Base-by-base conservation (phyloP, 2,113 vertebrate genomes). In the Entomyzon cyanotis region DNA sequence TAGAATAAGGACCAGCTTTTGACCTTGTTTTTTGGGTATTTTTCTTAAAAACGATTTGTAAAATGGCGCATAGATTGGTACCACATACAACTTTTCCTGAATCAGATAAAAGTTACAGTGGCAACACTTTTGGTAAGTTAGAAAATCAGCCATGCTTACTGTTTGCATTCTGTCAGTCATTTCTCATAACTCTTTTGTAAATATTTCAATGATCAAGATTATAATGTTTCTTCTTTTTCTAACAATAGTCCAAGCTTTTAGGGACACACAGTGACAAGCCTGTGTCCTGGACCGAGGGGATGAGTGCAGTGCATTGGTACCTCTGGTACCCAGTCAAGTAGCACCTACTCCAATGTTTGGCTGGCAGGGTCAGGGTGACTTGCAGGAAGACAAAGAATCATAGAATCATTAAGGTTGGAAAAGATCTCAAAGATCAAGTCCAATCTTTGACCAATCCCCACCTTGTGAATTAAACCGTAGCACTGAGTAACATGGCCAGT, bases 301-400 rank as follows among this genome's bases (percentile, higher is more conserved):
- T 6, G 56, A 64, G 68, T 1, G 3, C 53, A 47, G 82, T 9
- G 24, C 39, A 14, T 9, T 3, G 7, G 46, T 12, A 24, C n/a
- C 22, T 23, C 37, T 20, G 24, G 42, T 2, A 30, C 33, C 50
- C n/a, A 7, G 35, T 6, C 47, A 28, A 2, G 53, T 9, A 8
- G 41, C 3, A 14, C 47, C 47, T 5, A 5, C 30, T 9, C 11
- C 39, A 24, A 7, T 11, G 15, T 4, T 1, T 9, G 19, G 19
- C 5, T 50, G 60, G 65, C 37, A 27, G 49, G 56, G 35, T 15
- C 28, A 4, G 33, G 7, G n/a, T 3, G 0, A 31, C 44, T 49
- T 12, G 21, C 3, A 1, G 37, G 53, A 30, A 25, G 42, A 24
- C 3, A 65, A 15, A 23, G 41, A 65, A 65, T 65, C 42, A 65